These are phyloP conservation scores for Trematomus bernacchii DNA, from an alignment of 2,797 vertebrate genomes.

Conservation along the genomic window DNA sequence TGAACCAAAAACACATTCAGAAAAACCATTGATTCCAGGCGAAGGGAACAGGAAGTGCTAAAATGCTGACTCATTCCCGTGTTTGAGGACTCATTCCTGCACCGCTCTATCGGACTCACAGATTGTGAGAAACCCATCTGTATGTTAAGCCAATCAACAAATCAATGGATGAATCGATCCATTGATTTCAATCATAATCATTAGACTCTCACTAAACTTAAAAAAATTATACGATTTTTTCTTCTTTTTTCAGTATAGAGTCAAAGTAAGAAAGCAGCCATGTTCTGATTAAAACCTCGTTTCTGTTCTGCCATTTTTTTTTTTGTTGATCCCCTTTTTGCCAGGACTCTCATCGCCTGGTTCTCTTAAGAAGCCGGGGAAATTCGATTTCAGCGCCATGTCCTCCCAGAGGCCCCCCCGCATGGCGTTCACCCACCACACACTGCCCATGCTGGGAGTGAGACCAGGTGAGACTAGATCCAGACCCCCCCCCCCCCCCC, in stretches of 20 bases:
- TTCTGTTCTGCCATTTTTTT: constrained; percentile 85
- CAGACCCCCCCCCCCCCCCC: constrained; percentile 62
- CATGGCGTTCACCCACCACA: constrained; percentile 96
- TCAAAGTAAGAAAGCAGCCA: constrained; percentile 79
- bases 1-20: no score
- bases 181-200: constrained; percentile 77
- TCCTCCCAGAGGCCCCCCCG: constrained; percentile 93
- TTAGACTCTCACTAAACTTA: constrained; percentile 69
- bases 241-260: constrained; percentile 64
- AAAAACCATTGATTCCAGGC: no score
- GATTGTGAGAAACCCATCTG: constrained; percentile 66
- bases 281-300: constrained; percentile 87
- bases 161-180: constrained; percentile 78
- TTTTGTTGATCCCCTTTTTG: constrained; percentile 89
- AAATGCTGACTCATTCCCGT: no score
- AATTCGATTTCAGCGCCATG: constrained; percentile 95
- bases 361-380: constrained; percentile 97
- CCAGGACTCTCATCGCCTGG: constrained; percentile 92
- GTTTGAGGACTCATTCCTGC: no score
- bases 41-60: no score
- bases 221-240: constrained; percentile 62
- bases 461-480: constrained; percentile 93
- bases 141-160: constrained; percentile 73
- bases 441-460: constrained; percentile 96
- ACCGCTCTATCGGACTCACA: constrained; percentile 26